Percentiles rank a stretch among this genome's conserved stretches.
phyloP scores from a whole-genome alignment of 2,797 vertebrate species.

The Diplodus puntazzo region DNA sequence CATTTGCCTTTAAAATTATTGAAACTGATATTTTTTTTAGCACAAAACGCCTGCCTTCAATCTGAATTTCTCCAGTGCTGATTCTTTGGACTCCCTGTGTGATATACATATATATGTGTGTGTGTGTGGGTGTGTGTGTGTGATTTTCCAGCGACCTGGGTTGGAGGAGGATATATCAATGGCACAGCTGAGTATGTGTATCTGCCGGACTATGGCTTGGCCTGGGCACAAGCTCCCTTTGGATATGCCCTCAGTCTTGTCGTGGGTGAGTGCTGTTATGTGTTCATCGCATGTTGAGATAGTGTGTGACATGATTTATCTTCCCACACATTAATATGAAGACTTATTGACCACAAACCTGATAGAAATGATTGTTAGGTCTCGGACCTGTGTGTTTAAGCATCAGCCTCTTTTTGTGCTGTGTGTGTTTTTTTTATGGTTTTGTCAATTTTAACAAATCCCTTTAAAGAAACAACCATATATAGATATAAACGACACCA shows the following conservation, averaged over 20 bases:
- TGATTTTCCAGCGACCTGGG: conserved; percentile 93
- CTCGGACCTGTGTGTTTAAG: background rate
- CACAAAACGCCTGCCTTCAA: background rate
- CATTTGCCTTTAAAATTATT: background rate
- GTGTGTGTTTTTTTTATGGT: background rate
- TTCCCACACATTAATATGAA: background rate
- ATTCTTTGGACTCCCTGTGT: background rate
- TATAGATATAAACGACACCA: background rate
- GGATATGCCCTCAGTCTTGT: conserved; percentile 96
- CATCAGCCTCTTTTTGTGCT: background rate
- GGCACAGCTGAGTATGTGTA: conserved; percentile 98
- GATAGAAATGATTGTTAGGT: background rate
- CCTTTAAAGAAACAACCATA: background rate
- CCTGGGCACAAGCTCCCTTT: conserved; percentile 98
- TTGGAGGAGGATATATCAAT: conserved; percentile 98
- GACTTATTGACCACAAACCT: background rate
- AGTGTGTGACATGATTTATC: background rate
- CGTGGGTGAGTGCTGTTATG: conserved; percentile 85
- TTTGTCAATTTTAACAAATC: background rate
- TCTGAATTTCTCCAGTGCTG: background rate
- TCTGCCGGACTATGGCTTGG: conserved; percentile 92
- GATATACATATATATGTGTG: background rate
- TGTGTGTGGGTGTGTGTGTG: conserved; percentile 3
- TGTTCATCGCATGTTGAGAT: background rate
- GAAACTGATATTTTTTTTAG: background rate